Percentiles rank a stretch among this genome's conserved stretches.
Evolutionary conservation across 2,113 vertebrate genomes (phyloP).

Genomic region (Brachyhypopomus gauderio): DNA sequence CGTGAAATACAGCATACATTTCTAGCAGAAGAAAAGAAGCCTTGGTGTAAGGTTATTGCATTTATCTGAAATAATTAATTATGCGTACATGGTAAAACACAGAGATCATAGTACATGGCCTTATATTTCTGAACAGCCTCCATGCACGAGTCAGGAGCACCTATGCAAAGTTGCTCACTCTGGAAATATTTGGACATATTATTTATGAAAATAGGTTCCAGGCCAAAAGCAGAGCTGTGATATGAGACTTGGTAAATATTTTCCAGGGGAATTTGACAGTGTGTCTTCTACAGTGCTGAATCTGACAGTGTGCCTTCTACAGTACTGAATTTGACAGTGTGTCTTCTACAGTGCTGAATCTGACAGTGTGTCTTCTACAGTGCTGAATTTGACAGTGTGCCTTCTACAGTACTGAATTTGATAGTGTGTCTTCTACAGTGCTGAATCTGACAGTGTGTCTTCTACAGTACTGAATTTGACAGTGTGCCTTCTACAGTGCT

Average conservation of each 20-base stretch:
- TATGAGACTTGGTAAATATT: slow-evolving; percentile 52
- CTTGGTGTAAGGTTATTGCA: not conserved
- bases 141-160: slow-evolving; percentile 7
- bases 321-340: too few relatives aligned
- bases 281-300: slow-evolving; percentile 28
- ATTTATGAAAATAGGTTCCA: slow-evolving; percentile 44
- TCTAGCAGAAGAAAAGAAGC: not conserved
- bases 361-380: slow-evolving; percentile 46
- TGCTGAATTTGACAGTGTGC: slow-evolving; percentile 42
- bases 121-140: slow-evolving; percentile 2
- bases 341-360: not conserved
- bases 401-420: slow-evolving; percentile 31
- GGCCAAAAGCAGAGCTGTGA: slow-evolving; percentile 34
- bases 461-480: slow-evolving; percentile 29
- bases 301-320: too few relatives aligned
- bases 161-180: slow-evolving; percentile 11
- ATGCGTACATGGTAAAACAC: not conserved
- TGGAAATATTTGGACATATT: slow-evolving; percentile 46
- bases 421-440: slow-evolving; percentile 43
- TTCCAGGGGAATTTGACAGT: slow-evolving; percentile 42
- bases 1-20: not conserved
- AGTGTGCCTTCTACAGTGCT: slow-evolving; percentile 42
- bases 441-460: slow-evolving; percentile 44
- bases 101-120: not conserved
- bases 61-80: not conserved